Evolutionary conservation across 2,888 invertebrate genomes (phyloP).

Genomic region (Nephrotoma guestfalica): DNA sequence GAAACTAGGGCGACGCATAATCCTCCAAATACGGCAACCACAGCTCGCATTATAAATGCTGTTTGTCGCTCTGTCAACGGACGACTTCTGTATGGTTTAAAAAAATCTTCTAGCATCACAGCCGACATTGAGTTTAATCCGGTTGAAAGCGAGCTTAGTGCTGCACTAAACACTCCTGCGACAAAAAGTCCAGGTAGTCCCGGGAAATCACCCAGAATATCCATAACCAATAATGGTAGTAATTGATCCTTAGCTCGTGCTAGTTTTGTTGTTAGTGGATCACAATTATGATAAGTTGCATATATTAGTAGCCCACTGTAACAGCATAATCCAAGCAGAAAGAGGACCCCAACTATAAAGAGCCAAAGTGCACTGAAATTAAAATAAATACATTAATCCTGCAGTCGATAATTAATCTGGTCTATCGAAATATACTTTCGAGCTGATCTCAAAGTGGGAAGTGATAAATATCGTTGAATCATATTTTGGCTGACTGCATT

Average conservation of each 20-base stretch:
- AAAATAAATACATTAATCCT: neutral
- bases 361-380: conserved; percentile 39
- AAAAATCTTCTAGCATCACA: conserved; percentile 56
- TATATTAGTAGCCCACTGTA: conserved; percentile 77
- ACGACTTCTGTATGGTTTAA: conserved; percentile 38
- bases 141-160: conserved; percentile 67
- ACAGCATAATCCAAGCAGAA: conserved; percentile 62
- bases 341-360: conserved; percentile 60
- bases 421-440: conserved; percentile 32
- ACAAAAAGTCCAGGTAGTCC: conserved; percentile 80
- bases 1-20: conserved; percentile 46
- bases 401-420: neutral
- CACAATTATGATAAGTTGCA: conserved; percentile 70
- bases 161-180: conserved; percentile 82
- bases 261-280: conserved; percentile 61
- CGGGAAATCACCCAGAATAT: conserved; percentile 58
- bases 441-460: conserved; percentile 48
- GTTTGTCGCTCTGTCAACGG: conserved; percentile 40
- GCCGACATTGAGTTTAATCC: conserved; percentile 65
- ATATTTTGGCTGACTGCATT: conserved; percentile 64
- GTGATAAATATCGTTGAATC: conserved; percentile 60
- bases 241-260: conserved; percentile 64
- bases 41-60: conserved; percentile 46
- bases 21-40: conserved; percentile 47
- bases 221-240: conserved; percentile 71